These are phyloP conservation scores for Cebidichthys violaceus DNA, from an alignment of 2,113 vertebrate genomes.

Conservation along the genomic window DNA sequence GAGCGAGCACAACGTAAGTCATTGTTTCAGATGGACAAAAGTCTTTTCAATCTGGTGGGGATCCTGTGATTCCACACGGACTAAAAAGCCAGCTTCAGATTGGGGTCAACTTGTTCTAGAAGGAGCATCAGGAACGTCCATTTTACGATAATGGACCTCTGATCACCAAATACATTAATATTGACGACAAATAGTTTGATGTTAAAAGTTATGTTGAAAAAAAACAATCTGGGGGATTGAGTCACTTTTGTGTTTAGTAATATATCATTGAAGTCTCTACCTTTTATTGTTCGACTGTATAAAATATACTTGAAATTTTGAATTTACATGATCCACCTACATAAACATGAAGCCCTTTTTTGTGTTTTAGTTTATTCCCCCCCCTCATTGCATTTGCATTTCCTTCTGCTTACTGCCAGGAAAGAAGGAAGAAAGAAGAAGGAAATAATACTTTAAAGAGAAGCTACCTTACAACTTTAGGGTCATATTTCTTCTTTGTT, in stretches of 20 bases:
- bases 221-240: constrained; percentile 19
- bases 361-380: neutral
- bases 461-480: neutral
- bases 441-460: constrained; percentile 14
- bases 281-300: neutral
- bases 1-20: constrained; percentile 55
- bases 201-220: constrained; percentile 1
- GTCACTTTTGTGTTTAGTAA: constrained; percentile 11
- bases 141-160: constrained; percentile 12
- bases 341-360: neutral
- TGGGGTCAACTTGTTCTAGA: constrained; percentile 36
- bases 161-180: constrained; percentile 29
- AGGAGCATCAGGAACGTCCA: constrained; percentile 19
- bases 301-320: neutral
- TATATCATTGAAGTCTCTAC: neutral
- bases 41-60: constrained; percentile 65
- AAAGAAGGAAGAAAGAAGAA: constrained; percentile 1
- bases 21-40: constrained; percentile 78
- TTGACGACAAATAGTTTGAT: neutral
- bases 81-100: constrained; percentile 34
- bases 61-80: constrained; percentile 62
- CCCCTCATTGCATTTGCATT: neutral
- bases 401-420: constrained; percentile 11
- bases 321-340: neutral
- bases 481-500: neutral